These are phyloP conservation scores for Xenotilapia caudafasciata DNA, from an alignment of 2,113 vertebrate species.

Conservation along the genomic window DNA sequence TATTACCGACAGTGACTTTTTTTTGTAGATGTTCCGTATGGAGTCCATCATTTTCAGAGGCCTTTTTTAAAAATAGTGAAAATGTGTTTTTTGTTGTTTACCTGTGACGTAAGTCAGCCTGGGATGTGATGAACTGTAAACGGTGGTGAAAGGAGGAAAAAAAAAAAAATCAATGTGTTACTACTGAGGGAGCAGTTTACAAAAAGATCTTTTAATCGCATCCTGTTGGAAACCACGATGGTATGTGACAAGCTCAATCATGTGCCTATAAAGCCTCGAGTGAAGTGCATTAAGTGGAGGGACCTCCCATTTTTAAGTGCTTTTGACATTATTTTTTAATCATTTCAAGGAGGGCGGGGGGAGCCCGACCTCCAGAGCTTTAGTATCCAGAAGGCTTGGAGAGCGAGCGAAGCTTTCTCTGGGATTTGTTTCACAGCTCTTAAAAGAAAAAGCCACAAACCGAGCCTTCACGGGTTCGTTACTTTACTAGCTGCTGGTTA, in stretches of 20 bases:
- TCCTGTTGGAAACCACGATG: not conserved
- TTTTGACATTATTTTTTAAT: slow-evolving; percentile 41
- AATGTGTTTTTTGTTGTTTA: slow-evolving; percentile 34
- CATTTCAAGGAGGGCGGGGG: not conserved
- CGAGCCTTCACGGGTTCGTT: slow-evolving; percentile 3
- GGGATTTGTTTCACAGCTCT: not conserved
- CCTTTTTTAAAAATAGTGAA: slow-evolving; percentile 26
- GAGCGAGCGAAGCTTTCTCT: not conserved
- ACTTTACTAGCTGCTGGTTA: not conserved
- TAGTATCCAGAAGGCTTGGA: not conserved
- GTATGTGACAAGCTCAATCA: slow-evolving; percentile 30
- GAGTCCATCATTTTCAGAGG: slow-evolving; percentile 33
- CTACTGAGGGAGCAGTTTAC: slow-evolving; percentile 54
- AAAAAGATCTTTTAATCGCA: slow-evolving; percentile 15
- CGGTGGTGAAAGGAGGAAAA: not conserved
- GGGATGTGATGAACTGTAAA: slow-evolving; percentile 16
- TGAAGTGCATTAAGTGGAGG: slow-evolving; percentile 63
- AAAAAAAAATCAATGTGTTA: not conserved
- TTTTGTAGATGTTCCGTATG: slow-evolving; percentile 23
- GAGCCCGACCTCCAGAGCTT: not conserved
- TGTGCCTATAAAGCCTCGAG: slow-evolving; percentile 62
- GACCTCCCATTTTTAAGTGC: slow-evolving; percentile 56
- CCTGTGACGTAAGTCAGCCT: slow-evolving; percentile 15
- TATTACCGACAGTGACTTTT: not conserved
- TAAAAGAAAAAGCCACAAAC: slow-evolving; percentile 43